Base-by-base conservation (phyloP, 2,888 invertebrate genomes). In the Onthophagus sagittarius region DNA sequence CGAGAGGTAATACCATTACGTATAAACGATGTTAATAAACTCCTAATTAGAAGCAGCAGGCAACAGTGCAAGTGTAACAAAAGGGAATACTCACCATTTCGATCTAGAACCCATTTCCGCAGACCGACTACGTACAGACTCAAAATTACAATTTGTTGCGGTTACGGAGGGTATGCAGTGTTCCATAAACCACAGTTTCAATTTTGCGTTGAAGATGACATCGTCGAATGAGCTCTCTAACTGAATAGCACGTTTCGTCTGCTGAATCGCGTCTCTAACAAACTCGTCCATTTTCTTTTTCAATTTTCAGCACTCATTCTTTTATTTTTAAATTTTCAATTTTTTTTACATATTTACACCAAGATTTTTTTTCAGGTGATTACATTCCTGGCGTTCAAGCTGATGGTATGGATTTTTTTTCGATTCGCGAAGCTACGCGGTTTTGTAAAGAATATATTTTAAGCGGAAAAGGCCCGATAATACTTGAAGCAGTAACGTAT, bases 401-500 rank as follows among this genome's bases (percentile, higher is more conserved):
- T n/a, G 67, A 88, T 96, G 67, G 67, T 7, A 94, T 94, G 93
- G 93, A 94, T 83, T 88, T 94, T 2, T 80, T 93, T 71, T 95
- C 96, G 2, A 90, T 94, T 0, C 86, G 89, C 75, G 92, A 93
- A 83, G 92, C 91, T 13, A 83, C 87, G 7, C 76, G 91, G 77
- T 94, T 88, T 82, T 90, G 90, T 11, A 86, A 89, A 33, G 89
- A 92, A 11, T 86, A 90, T 81, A 89, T 90, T 77, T 85, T 87
- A 1, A 86, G 87, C 14, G 91, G 92, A 3, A 91, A 92, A 80
- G 94, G 94, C 0, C 94, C 94, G 0, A 84, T 94, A 15, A 84
- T 94, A n/a, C 84, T 94, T 83, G 94, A 94, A 85, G 87, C 90
- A 69, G 88, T 89, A 71, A 94, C 94, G n/a, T 94, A 94, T 81